phyloP scores from a whole-genome alignment of 2,797 vertebrate species.

The Mormyrops attenuatus region DNA sequence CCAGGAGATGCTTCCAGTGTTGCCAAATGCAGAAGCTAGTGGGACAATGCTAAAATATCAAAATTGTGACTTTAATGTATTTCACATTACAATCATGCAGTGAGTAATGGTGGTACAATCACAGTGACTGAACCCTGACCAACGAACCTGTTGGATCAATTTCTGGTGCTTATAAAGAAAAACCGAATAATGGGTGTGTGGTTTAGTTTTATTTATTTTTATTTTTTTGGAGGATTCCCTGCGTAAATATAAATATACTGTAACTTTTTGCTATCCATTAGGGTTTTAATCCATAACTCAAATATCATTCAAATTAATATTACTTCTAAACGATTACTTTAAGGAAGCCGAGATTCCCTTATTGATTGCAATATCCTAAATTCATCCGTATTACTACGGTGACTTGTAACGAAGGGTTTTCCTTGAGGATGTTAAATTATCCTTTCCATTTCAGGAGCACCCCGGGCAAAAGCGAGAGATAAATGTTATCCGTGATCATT shows the following conservation, averaged over 20 bases:
- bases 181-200: background rate
- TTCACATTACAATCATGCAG: background rate
- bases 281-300: background rate
- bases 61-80: background rate
- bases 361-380: background rate
- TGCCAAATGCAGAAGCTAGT: background rate
- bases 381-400: background rate
- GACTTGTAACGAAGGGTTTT: background rate
- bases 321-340: background rate
- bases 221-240: background rate
- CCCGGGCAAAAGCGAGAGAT: background rate
- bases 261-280: background rate
- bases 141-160: constrained; percentile 1
- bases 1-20: background rate
- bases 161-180: background rate
- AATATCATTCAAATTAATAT: background rate
- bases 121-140: background rate
- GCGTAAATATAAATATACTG: background rate
- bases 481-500: background rate
- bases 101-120: background rate
- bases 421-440: background rate
- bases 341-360: background rate
- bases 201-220: background rate
- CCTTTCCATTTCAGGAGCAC: background rate
- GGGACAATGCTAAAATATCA: background rate